Percentiles rank a stretch among this genome's conserved stretches.
These are phyloP conservation scores for Alcis repandata DNA, from an alignment of 2,888 invertebrate species.

Conservation along the genomic window DNA sequence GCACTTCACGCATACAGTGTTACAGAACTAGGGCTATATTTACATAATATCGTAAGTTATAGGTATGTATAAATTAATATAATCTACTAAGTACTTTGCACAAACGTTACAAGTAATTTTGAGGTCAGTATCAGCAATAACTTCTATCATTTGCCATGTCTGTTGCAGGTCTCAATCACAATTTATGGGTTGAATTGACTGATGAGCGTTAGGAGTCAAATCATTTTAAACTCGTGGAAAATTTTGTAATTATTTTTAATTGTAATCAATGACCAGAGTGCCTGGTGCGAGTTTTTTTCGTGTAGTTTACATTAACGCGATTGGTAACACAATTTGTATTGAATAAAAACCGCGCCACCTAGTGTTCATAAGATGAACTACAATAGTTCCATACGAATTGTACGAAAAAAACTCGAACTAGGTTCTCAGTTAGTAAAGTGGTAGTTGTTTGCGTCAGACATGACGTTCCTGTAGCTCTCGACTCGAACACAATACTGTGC, in stretches of 20 bases:
- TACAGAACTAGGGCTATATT: slow-evolving; percentile 72
- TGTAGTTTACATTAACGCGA: too few relatives aligned
- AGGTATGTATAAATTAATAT: slow-evolving; percentile 84
- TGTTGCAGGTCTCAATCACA: background rate
- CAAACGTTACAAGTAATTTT: slow-evolving; percentile 79
- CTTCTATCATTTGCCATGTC: slow-evolving; percentile 39
- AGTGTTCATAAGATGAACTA: too few relatives aligned
- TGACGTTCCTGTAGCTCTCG: slow-evolving; percentile 30
- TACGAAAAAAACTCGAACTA: too few relatives aligned
- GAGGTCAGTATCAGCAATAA: slow-evolving; percentile 64
- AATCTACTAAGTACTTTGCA: slow-evolving; percentile 86
- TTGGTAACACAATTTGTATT: too few relatives aligned
- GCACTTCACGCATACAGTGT: slow-evolving; percentile 54
- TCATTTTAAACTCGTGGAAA: background rate
- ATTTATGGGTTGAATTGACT: background rate
- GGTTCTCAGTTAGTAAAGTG: background rate
- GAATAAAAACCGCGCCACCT: too few relatives aligned
- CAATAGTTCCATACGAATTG: too few relatives aligned
- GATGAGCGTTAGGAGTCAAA: slow-evolving; percentile 17
- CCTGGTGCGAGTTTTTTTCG: too few relatives aligned
- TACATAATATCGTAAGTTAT: slow-evolving; percentile 79
- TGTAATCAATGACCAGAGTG: background rate
- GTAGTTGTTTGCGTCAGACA: slow-evolving; percentile 9
- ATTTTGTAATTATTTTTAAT: background rate
- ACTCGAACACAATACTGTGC: slow-evolving; percentile 64